A percentile compares a stretch with the other conserved stretches of the same genome.
Evolutionary conservation across 2,113 vertebrate species (phyloP).

Genomic region (Apteryx owenii): DNA sequence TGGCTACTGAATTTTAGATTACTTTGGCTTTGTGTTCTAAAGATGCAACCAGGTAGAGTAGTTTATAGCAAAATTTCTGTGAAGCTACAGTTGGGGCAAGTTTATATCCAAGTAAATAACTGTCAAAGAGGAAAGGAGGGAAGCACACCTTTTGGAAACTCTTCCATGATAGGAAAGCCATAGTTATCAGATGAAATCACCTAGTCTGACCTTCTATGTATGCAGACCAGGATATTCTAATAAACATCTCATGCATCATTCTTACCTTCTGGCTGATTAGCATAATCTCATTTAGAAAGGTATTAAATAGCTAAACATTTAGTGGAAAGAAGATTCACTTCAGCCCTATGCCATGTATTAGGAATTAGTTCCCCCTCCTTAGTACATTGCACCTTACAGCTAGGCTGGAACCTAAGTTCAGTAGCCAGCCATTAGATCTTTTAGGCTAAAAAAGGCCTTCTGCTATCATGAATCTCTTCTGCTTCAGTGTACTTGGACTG

Average conservation of each 20-base stretch:
- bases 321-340: background rate
- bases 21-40: background rate
- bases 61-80: background rate
- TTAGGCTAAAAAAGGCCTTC: background rate
- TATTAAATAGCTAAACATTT: background rate
- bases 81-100: background rate
- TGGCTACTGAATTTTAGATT: background rate
- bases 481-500: background rate
- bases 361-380: background rate
- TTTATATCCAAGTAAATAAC: background rate
- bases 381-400: background rate
- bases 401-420: background rate
- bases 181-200: background rate
- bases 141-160: background rate
- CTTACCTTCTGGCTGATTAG: background rate
- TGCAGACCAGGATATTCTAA: background rate
- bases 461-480: background rate
- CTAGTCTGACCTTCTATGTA: background rate
- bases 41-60: background rate
- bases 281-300: background rate
- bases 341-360: background rate
- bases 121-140: background rate
- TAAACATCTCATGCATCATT: background rate
- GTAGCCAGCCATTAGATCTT: background rate
- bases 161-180: background rate